Evolutionary conservation across 2,888 invertebrate species (phyloP).

Genomic region (Chymomyza caudatula): DNA sequence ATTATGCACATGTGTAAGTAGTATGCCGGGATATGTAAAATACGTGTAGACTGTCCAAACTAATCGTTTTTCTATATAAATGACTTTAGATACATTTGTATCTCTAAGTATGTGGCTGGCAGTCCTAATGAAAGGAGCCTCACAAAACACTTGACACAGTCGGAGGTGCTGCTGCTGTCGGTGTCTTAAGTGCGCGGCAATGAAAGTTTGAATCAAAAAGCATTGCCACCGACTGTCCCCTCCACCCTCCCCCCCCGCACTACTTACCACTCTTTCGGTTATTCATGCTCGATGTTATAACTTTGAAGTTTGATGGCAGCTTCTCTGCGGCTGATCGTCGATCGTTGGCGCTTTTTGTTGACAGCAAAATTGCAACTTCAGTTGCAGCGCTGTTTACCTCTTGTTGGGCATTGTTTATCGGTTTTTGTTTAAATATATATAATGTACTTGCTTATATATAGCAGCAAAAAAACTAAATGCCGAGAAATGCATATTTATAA

Average conservation of each 20-base stretch:
- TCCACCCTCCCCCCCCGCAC: background rate
- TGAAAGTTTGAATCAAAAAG: constrained; percentile 61
- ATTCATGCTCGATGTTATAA: constrained; percentile 20
- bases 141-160: constrained; percentile 59
- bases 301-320: constrained; percentile 66
- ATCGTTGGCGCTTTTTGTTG: constrained; percentile 36
- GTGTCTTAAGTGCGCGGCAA: constrained; percentile 37
- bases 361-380: constrained; percentile 70
- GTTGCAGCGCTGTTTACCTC: constrained; percentile 40
- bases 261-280: constrained; percentile 11
- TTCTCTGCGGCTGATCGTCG: constrained; percentile 25
- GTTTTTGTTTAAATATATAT: constrained; percentile 26
- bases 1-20: background rate
- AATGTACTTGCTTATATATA: constrained; percentile 56
- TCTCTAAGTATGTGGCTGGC: constrained; percentile 43
- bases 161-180: constrained; percentile 39
- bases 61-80: constrained; percentile 27
- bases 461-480: constrained; percentile 36
- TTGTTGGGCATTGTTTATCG: constrained; percentile 59
- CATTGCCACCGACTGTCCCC: constrained; percentile 20
- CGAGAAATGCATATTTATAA: constrained; percentile 69
- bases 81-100: constrained; percentile 46
- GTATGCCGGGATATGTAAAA: background rate
- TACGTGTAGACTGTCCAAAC: background rate
- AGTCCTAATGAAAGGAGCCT: constrained; percentile 29